A percentile compares a stretch with the other conserved stretches of the same genome.
Evolutionary conservation across 2,113 vertebrate genomes (phyloP).

Genomic region (Gyps fulvus): DNA sequence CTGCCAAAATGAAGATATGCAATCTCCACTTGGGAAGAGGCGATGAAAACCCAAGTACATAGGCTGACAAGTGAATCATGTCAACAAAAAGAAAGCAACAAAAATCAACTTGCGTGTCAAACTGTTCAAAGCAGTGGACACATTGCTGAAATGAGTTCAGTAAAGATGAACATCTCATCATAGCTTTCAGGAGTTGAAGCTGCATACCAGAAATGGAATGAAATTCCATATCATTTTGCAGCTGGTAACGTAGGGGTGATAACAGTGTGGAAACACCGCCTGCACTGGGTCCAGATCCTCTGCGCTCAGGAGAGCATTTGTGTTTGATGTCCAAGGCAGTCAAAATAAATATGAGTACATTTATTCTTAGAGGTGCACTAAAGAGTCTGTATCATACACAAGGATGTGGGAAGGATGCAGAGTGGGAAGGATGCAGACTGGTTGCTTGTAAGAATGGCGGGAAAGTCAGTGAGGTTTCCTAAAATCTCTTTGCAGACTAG

Average conservation of each 20-base stretch:
- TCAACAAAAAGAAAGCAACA: slow-evolving; percentile 61
- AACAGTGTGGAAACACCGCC: neutral
- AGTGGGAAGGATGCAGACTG: neutral
- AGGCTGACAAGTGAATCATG: slow-evolving; percentile 65
- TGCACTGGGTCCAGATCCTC: neutral
- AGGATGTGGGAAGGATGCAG: neutral
- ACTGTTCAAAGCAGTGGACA: slow-evolving; percentile 49
- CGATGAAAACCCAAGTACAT: slow-evolving; percentile 43
- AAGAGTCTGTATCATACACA: neutral
- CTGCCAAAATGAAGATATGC: slow-evolving; percentile 63
- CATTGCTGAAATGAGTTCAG: slow-evolving; percentile 39
- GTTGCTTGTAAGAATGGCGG: neutral
- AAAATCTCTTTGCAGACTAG: neutral
- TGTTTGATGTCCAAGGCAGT: neutral
- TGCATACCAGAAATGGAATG: slow-evolving; percentile 5
- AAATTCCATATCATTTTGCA: slow-evolving; percentile 21
- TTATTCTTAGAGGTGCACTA: neutral
- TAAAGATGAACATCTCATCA: slow-evolving; percentile 44
- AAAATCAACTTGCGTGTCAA: slow-evolving; percentile 64
- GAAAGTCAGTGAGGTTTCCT: neutral
- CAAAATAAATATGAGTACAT: neutral
- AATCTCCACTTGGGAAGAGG: slow-evolving; percentile 57
- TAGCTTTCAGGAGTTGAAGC: slow-evolving; percentile 15
- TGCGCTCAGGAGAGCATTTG: neutral
- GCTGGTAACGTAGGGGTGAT: neutral